Evolutionary conservation across 2,888 invertebrate genomes (phyloP).

Genomic region (Drosophila merina): DNA sequence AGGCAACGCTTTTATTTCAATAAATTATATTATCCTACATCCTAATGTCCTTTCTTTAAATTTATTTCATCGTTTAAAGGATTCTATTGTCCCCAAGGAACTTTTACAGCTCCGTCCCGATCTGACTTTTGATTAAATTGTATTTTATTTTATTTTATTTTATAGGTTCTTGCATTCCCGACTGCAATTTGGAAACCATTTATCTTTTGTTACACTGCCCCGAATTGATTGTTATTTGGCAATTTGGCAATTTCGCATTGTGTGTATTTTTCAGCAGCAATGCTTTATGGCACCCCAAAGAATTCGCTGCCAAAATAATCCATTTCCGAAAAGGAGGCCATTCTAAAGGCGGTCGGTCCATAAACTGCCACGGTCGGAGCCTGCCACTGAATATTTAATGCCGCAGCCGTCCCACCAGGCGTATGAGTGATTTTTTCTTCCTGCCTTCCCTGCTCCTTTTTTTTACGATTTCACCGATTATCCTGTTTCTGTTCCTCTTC

Average conservation of each 20-base stretch:
- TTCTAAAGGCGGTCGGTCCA: conserved; percentile 16
- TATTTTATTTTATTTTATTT: conserved; percentile 31
- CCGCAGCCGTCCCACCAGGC: conserved; percentile 41
- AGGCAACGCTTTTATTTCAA: neutral
- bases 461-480: conserved; percentile 25
- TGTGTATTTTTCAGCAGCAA: conserved; percentile 23
- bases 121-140: conserved; percentile 37
- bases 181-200: conserved; percentile 38
- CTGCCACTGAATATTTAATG: conserved; percentile 65
- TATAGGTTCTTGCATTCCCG: conserved; percentile 12
- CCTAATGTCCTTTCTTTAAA: conserved; percentile 2
- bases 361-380: conserved; percentile 15
- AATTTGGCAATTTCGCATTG: conserved; percentile 46
- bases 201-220: conserved; percentile 46
- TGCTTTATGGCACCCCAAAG: conserved; percentile 74
- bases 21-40: conserved; percentile 8
- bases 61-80: conserved; percentile 32
- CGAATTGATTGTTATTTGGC: conserved; percentile 71
- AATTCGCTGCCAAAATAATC: conserved; percentile 63
- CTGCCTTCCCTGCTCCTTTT: neutral
- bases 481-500: conserved; percentile 6
- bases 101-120: conserved; percentile 18
- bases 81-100: conserved; percentile 18
- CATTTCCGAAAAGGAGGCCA: conserved; percentile 53
- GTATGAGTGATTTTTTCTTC: conserved; percentile 65